phyloP scores from a whole-genome alignment of 2,113 vertebrate species.

The Dasyornis broadbenti region DNA sequence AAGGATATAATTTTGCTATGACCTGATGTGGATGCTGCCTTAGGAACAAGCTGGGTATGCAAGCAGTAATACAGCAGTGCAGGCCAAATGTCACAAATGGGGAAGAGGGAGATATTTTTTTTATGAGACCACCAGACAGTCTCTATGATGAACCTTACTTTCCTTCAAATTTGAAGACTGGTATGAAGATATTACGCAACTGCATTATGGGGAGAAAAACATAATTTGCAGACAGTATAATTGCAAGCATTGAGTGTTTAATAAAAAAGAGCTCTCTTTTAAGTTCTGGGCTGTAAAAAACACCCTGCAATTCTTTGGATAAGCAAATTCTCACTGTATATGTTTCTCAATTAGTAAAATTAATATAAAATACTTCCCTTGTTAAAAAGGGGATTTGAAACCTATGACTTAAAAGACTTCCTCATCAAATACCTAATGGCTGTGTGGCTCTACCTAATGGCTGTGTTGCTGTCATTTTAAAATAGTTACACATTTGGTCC shows the following conservation, averaged over 20 bases:
- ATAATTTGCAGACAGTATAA: not conserved
- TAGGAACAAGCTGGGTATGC: not conserved
- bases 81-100: not conserved
- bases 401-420: constrained; percentile 14
- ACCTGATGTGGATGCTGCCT: not conserved
- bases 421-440: constrained; percentile 31
- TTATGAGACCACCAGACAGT: not conserved
- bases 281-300: not conserved
- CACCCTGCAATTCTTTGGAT: not conserved
- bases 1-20: not conserved
- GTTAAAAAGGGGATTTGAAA: not conserved
- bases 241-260: not conserved
- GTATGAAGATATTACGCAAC: not conserved
- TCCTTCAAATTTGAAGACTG: not conserved
- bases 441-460: constrained; percentile 31
- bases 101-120: not conserved
- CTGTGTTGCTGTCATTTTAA: constrained; percentile 30
- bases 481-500: constrained; percentile 46
- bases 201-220: not conserved
- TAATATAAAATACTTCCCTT: not conserved
- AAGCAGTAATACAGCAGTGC: not conserved
- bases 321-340: not conserved
- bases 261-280: not conserved
- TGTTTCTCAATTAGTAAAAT: not conserved
- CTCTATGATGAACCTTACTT: not conserved